These are phyloP conservation scores for Vireo altiloquus DNA, from an alignment of 2,113 vertebrate species.

Conservation along the genomic window DNA sequence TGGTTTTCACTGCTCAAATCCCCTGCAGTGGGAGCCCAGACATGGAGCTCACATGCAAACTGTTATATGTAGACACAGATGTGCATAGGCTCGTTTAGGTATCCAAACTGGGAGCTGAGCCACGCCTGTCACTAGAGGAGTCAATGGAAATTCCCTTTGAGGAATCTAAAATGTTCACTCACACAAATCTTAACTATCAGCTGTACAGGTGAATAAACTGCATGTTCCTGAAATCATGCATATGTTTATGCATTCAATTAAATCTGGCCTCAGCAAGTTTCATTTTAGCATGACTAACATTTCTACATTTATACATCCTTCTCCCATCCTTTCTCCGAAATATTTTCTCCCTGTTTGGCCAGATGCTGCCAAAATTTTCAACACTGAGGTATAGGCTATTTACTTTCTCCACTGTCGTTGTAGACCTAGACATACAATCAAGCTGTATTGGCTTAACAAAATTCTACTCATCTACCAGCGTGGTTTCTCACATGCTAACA, in stretches of 20 bases:
- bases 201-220: neutral
- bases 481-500: neutral
- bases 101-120: neutral
- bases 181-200: neutral
- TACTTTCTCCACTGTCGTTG: neutral
- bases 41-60: neutral
- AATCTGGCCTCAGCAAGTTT: neutral
- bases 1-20: neutral
- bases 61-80: neutral
- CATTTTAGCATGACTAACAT: neutral
- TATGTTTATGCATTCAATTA: neutral
- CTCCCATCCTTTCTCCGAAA: neutral
- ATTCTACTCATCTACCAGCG: neutral
- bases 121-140: neutral
- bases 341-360: neutral
- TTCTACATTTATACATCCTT: neutral
- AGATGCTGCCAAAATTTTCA: neutral
- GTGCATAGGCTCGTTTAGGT: neutral
- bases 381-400: fast-evolving
- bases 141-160: neutral
- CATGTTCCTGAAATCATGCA: neutral
- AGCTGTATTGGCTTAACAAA: neutral
- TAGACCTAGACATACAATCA: neutral
- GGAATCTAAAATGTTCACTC: neutral
- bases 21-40: neutral